Percentiles rank a stretch among this genome's conserved stretches.
Evolutionary conservation across 1,140 invertebrate genomes (phyloP).

Genomic region (Eufriesea mexicana): DNA sequence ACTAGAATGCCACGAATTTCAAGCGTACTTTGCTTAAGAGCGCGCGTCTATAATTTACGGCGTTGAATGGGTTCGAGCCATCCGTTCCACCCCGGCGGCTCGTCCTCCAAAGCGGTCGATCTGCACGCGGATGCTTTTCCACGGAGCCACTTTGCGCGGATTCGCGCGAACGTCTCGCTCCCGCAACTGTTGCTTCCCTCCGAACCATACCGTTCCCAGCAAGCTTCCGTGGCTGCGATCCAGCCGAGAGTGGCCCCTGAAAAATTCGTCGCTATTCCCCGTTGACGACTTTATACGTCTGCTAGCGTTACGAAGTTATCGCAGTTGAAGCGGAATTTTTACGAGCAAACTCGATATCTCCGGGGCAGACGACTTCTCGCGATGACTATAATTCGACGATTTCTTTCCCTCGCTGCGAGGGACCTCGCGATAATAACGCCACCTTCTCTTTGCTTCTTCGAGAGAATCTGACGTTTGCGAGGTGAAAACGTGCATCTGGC

Average conservation of each 20-base stretch:
- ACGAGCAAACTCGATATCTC: no score
- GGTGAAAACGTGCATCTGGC: neutral
- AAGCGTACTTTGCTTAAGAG: neutral
- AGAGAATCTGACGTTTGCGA: neutral
- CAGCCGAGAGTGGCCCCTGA: neutral
- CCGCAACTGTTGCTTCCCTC: conserved; percentile 41
- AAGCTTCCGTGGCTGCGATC: neutral
- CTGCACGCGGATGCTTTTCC: conserved; percentile 15
- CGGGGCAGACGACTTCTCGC: no score
- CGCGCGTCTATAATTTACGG: conserved; percentile 25
- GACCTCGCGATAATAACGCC: no score
- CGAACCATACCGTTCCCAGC: neutral
- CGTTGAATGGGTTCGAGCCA: conserved; percentile 26
- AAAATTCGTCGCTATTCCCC: neutral
- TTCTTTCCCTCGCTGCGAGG: no score
- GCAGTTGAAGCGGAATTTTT: neutral
- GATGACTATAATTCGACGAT: no score
- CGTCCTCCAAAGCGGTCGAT: neutral
- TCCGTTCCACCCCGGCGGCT: neutral
- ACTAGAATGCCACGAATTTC: conserved; percentile 1
- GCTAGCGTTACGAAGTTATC: neutral
- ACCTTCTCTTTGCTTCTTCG: no score
- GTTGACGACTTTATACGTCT: neutral
- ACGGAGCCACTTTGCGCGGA: neutral
- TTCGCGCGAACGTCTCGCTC: neutral